These are phyloP conservation scores for Perithous albicinctus DNA, from an alignment of 2,888 invertebrate species.

Conservation along the genomic window DNA sequence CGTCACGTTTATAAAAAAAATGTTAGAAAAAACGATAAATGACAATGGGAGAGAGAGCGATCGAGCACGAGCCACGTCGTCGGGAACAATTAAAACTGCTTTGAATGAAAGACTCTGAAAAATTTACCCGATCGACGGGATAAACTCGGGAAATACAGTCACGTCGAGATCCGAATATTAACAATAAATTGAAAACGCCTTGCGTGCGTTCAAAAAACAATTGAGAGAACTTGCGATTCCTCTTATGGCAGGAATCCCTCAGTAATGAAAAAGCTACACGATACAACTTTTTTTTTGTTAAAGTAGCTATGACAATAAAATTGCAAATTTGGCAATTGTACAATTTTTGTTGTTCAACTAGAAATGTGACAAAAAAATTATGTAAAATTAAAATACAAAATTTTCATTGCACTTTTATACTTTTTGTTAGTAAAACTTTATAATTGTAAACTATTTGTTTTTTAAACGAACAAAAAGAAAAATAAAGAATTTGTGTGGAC, in stretches of 20 bases:
- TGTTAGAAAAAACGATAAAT: neutral
- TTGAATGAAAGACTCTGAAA: slow-evolving; percentile 13
- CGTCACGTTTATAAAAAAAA: slow-evolving; percentile 42
- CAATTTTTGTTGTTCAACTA: too few species aligned
- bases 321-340: too few species aligned
- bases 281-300: too few species aligned
- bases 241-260: slow-evolving; percentile 9
- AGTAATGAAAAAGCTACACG: neutral
- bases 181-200: neutral
- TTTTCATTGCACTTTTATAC: too few species aligned
- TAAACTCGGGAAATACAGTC: neutral
- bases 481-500: too few species aligned
- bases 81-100: slow-evolving; percentile 34
- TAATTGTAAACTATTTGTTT: too few species aligned
- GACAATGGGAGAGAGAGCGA: neutral
- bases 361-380: too few species aligned
- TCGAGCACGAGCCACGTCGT: too few species aligned
- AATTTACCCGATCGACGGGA: slow-evolving; percentile 25
- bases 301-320: too few species aligned
- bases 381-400: too few species aligned
- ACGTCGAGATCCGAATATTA: neutral
- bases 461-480: too few species aligned
- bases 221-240: slow-evolving; percentile 34
- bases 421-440: too few species aligned
- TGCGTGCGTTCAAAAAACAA: neutral